These are phyloP conservation scores for Boloria selene DNA, from an alignment of 2,888 invertebrate species.

Conservation along the genomic window DNA sequence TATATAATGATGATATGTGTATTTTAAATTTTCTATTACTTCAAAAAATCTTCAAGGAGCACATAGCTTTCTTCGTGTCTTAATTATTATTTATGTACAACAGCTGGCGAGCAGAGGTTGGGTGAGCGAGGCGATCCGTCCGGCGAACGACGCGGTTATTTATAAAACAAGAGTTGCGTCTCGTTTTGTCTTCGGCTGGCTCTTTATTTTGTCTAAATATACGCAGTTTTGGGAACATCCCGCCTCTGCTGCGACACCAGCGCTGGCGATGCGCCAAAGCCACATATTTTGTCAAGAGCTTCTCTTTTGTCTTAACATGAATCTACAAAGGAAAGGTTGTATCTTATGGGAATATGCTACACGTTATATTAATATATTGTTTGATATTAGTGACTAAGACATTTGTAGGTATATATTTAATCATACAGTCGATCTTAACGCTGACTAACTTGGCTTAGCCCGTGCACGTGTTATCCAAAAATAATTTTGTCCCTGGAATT, in stretches of 20 bases:
- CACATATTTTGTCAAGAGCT: constrained; percentile 67
- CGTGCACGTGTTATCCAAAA: constrained; percentile 61
- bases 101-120: constrained; percentile 79
- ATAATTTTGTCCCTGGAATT: constrained; percentile 59
- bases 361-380: too few relatives aligned
- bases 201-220: constrained; percentile 83
- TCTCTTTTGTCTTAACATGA: constrained; percentile 59
- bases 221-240: constrained; percentile 81
- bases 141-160: constrained; percentile 80
- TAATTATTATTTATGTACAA: constrained; percentile 82
- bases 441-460: constrained; percentile 44
- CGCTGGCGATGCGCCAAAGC: constrained; percentile 69
- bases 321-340: constrained; percentile 46
- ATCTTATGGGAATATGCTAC: neutral
- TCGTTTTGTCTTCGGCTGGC: constrained; percentile 82
- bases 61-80: constrained; percentile 73
- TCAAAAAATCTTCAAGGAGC: constrained; percentile 43
- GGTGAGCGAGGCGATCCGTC: constrained; percentile 69
- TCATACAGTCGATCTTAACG: constrained; percentile 11
- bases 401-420: too few relatives aligned
- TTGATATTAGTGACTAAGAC: too few relatives aligned
- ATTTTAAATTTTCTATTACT: constrained; percentile 42
- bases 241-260: constrained; percentile 74
- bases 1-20: neutral
- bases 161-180: constrained; percentile 81